Evolutionary conservation across 1,140 invertebrate genomes (phyloP).

Genomic region (Drosophila fuyamai): DNA sequence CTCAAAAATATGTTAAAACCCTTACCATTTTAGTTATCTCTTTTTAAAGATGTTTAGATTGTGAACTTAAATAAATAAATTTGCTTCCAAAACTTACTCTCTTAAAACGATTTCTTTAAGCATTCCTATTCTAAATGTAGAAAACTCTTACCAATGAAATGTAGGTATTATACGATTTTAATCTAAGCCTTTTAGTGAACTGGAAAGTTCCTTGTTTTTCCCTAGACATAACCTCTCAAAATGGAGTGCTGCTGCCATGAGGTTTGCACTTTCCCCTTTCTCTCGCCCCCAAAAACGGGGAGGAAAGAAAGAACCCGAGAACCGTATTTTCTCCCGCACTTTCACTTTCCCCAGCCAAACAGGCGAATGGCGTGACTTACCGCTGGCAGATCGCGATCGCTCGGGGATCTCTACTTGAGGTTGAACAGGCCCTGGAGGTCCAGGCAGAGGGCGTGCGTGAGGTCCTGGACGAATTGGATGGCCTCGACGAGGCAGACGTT

Average conservation of each 20-base stretch:
- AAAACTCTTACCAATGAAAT: too few species aligned
- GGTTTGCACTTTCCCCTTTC: conserved; percentile 30
- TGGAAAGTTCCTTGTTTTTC: not conserved
- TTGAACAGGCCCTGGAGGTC: conserved; percentile 68
- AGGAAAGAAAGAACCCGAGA: conserved; percentile 11
- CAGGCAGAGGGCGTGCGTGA: conserved; percentile 73
- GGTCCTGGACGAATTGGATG: conserved; percentile 72
- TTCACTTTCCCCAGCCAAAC: conserved; percentile 15
- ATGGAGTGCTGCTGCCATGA: conserved; percentile 34
- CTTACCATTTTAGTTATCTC: too few species aligned
- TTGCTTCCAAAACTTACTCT: too few species aligned
- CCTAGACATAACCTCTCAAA: conserved; percentile 53
- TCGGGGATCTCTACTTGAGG: conserved; percentile 46
- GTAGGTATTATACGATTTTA: too few species aligned
- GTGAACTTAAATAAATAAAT: too few species aligned
- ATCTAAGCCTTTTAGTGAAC: not conserved
- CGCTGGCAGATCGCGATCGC: conserved; percentile 14
- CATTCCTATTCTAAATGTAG: too few species aligned
- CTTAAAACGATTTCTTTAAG: too few species aligned
- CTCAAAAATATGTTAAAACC: too few species aligned
- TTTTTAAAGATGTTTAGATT: too few species aligned
- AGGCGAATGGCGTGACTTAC: conserved; percentile 38
- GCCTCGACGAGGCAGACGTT: conserved; percentile 74
- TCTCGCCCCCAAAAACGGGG: not conserved
- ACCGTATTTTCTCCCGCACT: conserved; percentile 29